Evolutionary conservation across 2,113 vertebrate species (phyloP).

Genomic region (Orycteropus afer): DNA sequence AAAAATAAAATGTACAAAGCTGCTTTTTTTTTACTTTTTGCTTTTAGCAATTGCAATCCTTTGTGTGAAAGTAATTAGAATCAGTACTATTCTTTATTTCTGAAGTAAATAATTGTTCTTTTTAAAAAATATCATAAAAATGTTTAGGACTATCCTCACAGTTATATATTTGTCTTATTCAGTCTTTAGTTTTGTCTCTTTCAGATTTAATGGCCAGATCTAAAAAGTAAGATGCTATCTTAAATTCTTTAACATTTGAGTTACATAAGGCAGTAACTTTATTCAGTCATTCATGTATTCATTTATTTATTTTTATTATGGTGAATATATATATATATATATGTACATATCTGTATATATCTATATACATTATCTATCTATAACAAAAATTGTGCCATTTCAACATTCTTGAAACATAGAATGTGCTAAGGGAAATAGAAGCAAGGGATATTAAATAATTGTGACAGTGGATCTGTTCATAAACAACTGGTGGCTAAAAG

Average conservation of each 20-base stretch:
- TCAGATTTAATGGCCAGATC: slow-evolving; percentile 2
- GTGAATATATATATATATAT: too few relatives aligned
- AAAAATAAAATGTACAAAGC: background rate
- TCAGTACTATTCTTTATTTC: background rate
- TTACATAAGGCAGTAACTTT: background rate
- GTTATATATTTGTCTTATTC: background rate
- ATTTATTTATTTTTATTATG: background rate
- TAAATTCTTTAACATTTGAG: background rate
- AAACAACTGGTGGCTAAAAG: background rate
- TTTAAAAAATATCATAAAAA: slow-evolving; percentile 32
- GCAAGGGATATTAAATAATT: background rate
- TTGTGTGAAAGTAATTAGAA: background rate
- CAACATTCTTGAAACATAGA: background rate
- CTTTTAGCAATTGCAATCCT: background rate
- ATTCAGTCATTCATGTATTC: background rate
- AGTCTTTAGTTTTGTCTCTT: background rate
- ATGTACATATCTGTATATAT: too few relatives aligned
- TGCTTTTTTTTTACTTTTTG: background rate
- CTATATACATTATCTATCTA: background rate
- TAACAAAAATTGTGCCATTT: background rate
- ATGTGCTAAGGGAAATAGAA: background rate
- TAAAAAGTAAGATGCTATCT: background rate
- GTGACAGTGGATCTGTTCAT: background rate
- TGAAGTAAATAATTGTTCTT: background rate
- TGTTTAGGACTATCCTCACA: slow-evolving; percentile 1